Evolutionary conservation across 2,113 vertebrate genomes (phyloP).

Genomic region (Shinisaurus crocodilurus): DNA sequence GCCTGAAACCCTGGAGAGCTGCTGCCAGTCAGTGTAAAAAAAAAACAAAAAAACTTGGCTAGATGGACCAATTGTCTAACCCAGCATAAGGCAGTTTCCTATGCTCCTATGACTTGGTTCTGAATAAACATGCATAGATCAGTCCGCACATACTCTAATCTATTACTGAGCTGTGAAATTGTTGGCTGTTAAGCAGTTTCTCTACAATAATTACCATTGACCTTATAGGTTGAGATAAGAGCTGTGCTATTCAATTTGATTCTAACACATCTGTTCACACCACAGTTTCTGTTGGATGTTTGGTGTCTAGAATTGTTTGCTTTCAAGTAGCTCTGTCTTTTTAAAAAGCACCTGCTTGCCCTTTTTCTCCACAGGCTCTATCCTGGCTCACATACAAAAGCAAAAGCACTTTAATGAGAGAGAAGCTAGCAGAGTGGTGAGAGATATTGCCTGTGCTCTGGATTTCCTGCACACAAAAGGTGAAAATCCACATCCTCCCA

Average conservation of each 20-base stretch:
- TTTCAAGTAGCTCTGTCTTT: background rate
- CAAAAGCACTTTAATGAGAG: slow-evolving; percentile 93
- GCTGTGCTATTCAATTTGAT: background rate
- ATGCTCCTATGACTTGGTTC: background rate
- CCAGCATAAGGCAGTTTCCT: background rate
- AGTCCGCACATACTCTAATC: background rate
- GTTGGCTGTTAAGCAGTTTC: background rate
- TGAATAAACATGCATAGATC: background rate
- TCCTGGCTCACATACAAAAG: slow-evolving; percentile 94
- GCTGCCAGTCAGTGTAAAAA: no score
- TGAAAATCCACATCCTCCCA: slow-evolving; percentile 36
- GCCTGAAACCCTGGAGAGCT: no score
- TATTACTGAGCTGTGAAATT: background rate
- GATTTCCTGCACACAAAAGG: slow-evolving; percentile 97
- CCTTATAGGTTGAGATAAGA: background rate
- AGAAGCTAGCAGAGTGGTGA: slow-evolving; percentile 94
- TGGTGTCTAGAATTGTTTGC: background rate
- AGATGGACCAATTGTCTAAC: background rate
- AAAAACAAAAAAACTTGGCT: no score
- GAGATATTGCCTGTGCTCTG: slow-evolving; percentile 90
- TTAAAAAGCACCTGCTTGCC: slow-evolving; percentile 13
- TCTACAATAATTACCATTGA: slow-evolving; percentile 1
- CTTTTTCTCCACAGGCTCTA: slow-evolving; percentile 83
- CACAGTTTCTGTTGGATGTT: background rate
- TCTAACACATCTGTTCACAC: background rate